phyloP scores from a whole-genome alignment of 2,888 invertebrate species.

The Hofmannophila pseudospretella region DNA sequence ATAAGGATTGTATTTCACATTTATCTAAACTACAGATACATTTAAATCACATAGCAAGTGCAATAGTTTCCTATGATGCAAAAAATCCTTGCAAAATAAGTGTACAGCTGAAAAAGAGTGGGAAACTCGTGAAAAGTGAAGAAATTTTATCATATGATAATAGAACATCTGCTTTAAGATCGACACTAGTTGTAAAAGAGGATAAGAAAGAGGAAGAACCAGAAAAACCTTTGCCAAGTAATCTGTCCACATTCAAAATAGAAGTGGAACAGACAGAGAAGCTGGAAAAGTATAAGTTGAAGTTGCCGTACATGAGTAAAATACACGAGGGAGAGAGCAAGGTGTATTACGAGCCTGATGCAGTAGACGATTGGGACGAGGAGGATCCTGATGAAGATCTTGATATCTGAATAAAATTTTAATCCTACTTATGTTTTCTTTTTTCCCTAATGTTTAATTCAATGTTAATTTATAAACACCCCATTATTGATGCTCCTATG shows the following conservation, averaged over 20 bases:
- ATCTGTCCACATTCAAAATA: slow-evolving; percentile 81
- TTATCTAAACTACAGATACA: slow-evolving; percentile 52
- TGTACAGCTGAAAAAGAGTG: slow-evolving; percentile 69
- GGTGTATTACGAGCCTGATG: slow-evolving; percentile 87
- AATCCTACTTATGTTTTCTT: no score
- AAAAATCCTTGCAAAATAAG: slow-evolving; percentile 34
- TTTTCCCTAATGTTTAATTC: no score
- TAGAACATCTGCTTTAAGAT: slow-evolving; percentile 42
- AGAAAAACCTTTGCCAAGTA: slow-evolving; percentile 55
- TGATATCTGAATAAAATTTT: slow-evolving; percentile 75
- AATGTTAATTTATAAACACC: no score
- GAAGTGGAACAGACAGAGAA: slow-evolving; percentile 80
- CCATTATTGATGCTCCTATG: no score
- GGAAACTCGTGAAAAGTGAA: slow-evolving; percentile 70
- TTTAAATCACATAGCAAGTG: slow-evolving; percentile 65
- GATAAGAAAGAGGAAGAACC: slow-evolving; percentile 40
- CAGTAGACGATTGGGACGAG: slow-evolving; percentile 89
- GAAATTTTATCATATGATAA: slow-evolving; percentile 49
- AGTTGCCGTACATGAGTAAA: slow-evolving; percentile 80
- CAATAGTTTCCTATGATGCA: slow-evolving; percentile 45
- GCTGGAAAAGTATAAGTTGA: slow-evolving; percentile 75
- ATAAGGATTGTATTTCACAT: slow-evolving; percentile 67
- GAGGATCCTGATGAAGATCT: slow-evolving; percentile 93
- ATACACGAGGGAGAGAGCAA: slow-evolving; percentile 75
- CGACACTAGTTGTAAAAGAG: slow-evolving; percentile 38